Evolutionary conservation across 1,140 invertebrate species (phyloP).

Genomic region (Cotesia typhae): DNA sequence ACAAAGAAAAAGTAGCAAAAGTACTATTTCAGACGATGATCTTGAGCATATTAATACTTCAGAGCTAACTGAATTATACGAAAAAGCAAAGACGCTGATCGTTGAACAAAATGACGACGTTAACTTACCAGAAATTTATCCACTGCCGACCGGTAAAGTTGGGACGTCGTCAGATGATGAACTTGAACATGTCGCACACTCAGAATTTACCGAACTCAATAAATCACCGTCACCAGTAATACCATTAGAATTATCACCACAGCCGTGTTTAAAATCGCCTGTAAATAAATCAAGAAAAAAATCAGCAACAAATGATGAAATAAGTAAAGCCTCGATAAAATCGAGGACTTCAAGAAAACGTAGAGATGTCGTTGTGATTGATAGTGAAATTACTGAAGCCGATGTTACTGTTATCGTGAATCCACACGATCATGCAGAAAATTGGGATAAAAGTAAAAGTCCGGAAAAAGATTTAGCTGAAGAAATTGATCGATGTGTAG

Average conservation of each 20-base stretch:
- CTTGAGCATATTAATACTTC: constrained; percentile 56
- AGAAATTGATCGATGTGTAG: constrained; percentile 37
- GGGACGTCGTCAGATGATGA: constrained; percentile 55
- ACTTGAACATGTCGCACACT: constrained; percentile 53
- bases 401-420: constrained; percentile 49
- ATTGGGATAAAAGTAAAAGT: constrained; percentile 40
- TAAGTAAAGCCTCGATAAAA: constrained; percentile 13
- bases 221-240: neutral
- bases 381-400: constrained; percentile 34
- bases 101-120: constrained; percentile 12
- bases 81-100: constrained; percentile 11
- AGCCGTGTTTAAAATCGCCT: neutral
- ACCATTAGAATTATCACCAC: neutral
- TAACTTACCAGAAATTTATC: constrained; percentile 14
- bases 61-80: constrained; percentile 44
- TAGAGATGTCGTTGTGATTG: constrained; percentile 49
- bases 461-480: constrained; percentile 39
- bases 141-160: neutral
- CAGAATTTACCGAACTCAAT: constrained; percentile 38
- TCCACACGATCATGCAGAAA: constrained; percentile 25
- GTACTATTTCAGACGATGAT: constrained; percentile 60
- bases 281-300: constrained; percentile 19
- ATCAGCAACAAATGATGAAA: constrained; percentile 13
- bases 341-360: constrained; percentile 37
- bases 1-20: constrained; percentile 55